Base-by-base conservation (phyloP, 1,140 invertebrate species). In the Physella acuta region DNA sequence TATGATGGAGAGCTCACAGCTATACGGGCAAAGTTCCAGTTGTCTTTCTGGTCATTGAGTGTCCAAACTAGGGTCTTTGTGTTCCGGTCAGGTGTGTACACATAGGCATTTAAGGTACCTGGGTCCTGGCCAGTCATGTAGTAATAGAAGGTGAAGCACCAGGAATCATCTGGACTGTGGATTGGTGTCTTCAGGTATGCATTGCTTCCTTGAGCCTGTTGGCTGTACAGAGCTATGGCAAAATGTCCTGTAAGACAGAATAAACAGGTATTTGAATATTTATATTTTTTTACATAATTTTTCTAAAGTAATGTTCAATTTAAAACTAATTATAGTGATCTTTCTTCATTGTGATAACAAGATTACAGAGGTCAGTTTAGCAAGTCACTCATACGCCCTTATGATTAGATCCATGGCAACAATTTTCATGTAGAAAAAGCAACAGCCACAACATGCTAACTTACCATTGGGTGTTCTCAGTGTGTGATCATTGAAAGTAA, bases 1-100 rank as follows among this genome's bases (percentile, higher is more conserved):
- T 66, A 53, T 0, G 59, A 62, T 30, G 62, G 62, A 17, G 71
- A 44, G 26, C 51, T 77, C n/a, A 73, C 61, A 0, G 74, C 71
- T 24, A 82, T 75, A 28, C 74, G 62, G 28, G 75, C 78, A 24
- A 79, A 71, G 56, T 76, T 73, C 83, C 83, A 84, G 31, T 76
- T 65, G 62, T 82, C 76, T 17, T 79, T 76, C 44, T 80, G 73
- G 17, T 80, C 78, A 20, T 55, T 52, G 26, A 65, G 49, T 33
- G 58, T 34, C 58, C 58, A 60, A 3, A 60, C 1, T 60, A 60
- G 34, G 8, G 58, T 60, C 11, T 34, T 34, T 28, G 44, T 49
- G 28, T 63, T 63, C 2, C 53, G 44, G 39, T 51, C 61, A 33
- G 61, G 61, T 49, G 49, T 26, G 16, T 58, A 68, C 11, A 68